Base-by-base conservation (phyloP, 2,113 vertebrate genomes). In the Hassar affinis region DNA sequence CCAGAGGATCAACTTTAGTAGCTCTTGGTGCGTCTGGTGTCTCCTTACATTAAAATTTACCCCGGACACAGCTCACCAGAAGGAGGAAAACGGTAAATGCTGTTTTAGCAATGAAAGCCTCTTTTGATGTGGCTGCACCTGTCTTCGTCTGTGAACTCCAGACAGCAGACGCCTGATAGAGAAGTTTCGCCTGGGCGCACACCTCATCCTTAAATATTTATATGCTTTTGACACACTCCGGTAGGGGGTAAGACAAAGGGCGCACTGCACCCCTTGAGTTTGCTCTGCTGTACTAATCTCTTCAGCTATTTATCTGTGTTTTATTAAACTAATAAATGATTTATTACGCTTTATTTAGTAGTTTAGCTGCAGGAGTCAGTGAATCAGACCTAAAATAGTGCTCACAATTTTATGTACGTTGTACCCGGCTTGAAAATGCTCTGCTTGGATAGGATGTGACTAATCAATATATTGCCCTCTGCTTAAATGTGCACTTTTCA, bases 131-230 rank as follows among this genome's bases (percentile, higher is more conserved):
- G 93, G 90, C 93, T 95, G 95, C 97, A 99, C 97, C 97, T 99
- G 97, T 97, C 96, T 95, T 92, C 91, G 94, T 93, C 94, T 93
- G 95, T 97, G 96, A 96, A 95, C 95, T 64, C 38, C 95, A 95
- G 94, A 93, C 94, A 97, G 93, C 96, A 97, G 96, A 96, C 94
- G 95, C 94, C 95, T 94, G 93, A 94, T 93, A 89, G 94, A 96
- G 92, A 93, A 94, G 93, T 93, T 93, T 94, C 93, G 88, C 94
- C 95, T 94, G 25, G 79, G 62, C 89, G 95, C 95, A 95, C 96
- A 97, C 95, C 95, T 96, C 94, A 94, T 95, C 95, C 95, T 98
- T 94, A 99, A 99, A 98, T 97, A 99, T 99, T 99, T 98, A 98
- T 98, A 95, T 96, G 95, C 94, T 94, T 95, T 94, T 94, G 95